Percentiles rank a stretch among this genome's conserved stretches.
Conservation (phyloP, 2,797 vertebrate genomes). For the Emys orbicularis region DNA sequence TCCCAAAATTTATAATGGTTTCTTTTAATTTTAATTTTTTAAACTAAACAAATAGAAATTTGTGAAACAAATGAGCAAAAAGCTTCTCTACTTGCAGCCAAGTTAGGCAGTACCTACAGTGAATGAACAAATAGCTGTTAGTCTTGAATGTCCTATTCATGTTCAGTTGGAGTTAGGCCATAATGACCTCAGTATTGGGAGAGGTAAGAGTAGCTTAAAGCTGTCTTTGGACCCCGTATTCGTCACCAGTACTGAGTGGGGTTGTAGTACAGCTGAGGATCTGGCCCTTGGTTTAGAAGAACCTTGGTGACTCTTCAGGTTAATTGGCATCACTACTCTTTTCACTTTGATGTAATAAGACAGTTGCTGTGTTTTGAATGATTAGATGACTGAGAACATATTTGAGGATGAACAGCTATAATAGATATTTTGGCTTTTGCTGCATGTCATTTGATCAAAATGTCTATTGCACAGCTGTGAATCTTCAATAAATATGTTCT, state of each 20-base stretch:
- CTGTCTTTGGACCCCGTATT: not conserved
- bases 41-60: not conserved
- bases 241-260: not conserved
- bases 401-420: not conserved
- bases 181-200: not conserved
- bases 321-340: not conserved
- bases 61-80: not conserved
- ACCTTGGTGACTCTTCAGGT: not conserved
- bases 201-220: not conserved
- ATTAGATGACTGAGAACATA: slow-evolving; percentile 29
- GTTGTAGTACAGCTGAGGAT: not conserved
- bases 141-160: not conserved
- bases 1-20: not conserved
- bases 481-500: slow-evolving; percentile 8
- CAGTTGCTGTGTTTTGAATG: not conserved
- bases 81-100: not conserved
- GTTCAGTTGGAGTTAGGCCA: not conserved
- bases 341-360: slow-evolving; percentile 24
- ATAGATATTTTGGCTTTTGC: slow-evolving; percentile 13
- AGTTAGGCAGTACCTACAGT: not conserved
- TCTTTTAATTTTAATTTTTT: not conserved
- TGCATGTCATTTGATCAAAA: not conserved
- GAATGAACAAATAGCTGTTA: not conserved
- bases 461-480: not conserved
- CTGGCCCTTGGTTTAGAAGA: not conserved